Evolutionary conservation across 2,888 invertebrate genomes (phyloP), one percentile per base, ranked within the genome.

Genomic region (Orthosia incerta): DNA sequence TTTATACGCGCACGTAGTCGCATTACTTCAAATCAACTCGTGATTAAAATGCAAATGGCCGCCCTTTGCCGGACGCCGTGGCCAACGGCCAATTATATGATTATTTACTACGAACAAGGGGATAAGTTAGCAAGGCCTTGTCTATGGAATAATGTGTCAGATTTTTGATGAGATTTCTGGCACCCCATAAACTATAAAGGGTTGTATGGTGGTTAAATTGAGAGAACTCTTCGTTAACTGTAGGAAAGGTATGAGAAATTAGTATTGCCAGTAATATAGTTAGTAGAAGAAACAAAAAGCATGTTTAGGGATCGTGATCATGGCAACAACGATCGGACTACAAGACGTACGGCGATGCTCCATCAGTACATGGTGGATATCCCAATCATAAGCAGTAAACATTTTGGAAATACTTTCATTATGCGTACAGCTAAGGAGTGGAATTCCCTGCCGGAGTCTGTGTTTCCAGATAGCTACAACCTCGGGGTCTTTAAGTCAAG

Each of bases 1-100:
- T 92, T 88, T 90, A 94, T 91, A 89, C 89, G 84, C 82, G 87
- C 84, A 86, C 86, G 82, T 85, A 84, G 76, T 79, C 79, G 91
- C 92, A 92, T 93, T 91, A 93, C 91, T 93, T 92, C 91, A 93
- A 95, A 95, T 94, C 93, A 94, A 91, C 94, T 90, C 93, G 92
- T 94, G 91, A 93, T 95, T 94, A 94, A 94, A 93, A 95, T 95
- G 95, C 93, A 94, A 95, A 95, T 95, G 86, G 85, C 79, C 71
- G 87, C 91, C 92, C 92, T 92, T 93, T 92, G 91, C 90, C 83
- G 87, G 88, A 86, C 89, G 80, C 83, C 87, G 88, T 82, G 86
- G 89, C 84, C 86, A 87, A 83, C 87, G 88, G 84, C 90, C 92
- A 94, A 94, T 93, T 93, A 94, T 90, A 91, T 92, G 89, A 93